These are phyloP conservation scores for Drosophila pectinifera DNA, from an alignment of 1,140 invertebrate species.

Conservation along the genomic window DNA sequence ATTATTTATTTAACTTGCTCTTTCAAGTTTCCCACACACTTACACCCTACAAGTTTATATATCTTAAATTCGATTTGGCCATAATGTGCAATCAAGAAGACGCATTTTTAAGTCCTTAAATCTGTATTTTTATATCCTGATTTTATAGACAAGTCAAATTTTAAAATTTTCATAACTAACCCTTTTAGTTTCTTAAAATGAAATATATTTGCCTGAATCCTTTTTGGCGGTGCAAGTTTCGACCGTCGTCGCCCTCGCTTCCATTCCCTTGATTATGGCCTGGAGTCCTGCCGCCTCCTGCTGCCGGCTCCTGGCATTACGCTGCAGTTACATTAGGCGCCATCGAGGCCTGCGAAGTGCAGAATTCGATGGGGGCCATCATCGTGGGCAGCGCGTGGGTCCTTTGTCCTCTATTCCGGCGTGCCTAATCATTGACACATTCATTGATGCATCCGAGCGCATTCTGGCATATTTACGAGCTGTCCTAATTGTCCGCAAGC, in stretches of 20 bases:
- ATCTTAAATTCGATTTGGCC: no score
- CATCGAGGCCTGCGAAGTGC: slow-evolving; percentile 42
- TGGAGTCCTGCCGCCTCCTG: slow-evolving; percentile 11
- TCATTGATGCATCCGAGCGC: slow-evolving; percentile 70
- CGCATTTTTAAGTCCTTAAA: no score
- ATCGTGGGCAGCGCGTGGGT: slow-evolving; percentile 37
- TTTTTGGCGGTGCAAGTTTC: slow-evolving; percentile 12
- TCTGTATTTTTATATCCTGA: no score
- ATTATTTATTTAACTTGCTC: no score
- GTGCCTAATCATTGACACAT: slow-evolving; percentile 79
- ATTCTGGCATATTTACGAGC: slow-evolving; percentile 69
- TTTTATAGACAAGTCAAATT: no score
- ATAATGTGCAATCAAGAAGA: no score
- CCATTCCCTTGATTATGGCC: slow-evolving; percentile 73
- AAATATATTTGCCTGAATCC: no score
- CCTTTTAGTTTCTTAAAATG: no score
- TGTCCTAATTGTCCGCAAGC: slow-evolving; percentile 48
- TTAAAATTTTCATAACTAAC: no score
- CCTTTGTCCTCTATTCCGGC: slow-evolving; percentile 29
- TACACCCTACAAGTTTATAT: no score
- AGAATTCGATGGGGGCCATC: slow-evolving; percentile 70
- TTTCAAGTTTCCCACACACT: no score
- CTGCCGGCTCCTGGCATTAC: not conserved
- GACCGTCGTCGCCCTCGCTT: slow-evolving; percentile 29
- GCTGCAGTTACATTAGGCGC: slow-evolving; percentile 75